A percentile compares a stretch with the other conserved stretches of the same genome.
Conservation (phyloP, 2,113 vertebrate species). For the Hemibagrus wyckioides region DNA sequence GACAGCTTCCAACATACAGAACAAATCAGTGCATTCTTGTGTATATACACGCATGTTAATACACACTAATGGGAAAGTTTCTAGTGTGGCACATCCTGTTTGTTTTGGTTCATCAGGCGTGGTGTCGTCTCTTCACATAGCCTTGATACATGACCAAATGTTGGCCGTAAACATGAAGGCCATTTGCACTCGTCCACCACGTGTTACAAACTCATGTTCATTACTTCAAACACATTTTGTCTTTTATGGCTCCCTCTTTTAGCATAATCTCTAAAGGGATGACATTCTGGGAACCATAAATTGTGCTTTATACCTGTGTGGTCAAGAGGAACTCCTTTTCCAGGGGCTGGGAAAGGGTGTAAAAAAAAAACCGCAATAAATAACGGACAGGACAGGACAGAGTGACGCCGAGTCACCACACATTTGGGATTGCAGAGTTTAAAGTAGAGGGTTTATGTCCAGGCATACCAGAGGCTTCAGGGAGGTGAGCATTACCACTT, state of each 20-base stretch:
- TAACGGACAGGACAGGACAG: background rate
- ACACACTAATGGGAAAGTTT: background rate
- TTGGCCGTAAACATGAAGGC: background rate
- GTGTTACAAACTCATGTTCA: background rate
- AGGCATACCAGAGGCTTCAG: conserved; percentile 24
- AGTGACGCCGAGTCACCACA: background rate
- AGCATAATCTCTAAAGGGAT: background rate
- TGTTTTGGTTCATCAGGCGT: background rate
- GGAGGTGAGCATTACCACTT: conserved; percentile 5
- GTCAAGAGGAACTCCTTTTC: background rate
- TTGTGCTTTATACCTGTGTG: conserved; percentile 18
- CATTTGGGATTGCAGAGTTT: background rate
- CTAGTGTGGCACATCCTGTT: background rate
- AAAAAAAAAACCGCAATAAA: conserved; percentile 4
- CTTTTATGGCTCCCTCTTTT: conserved; percentile 32
- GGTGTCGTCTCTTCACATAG: background rate
- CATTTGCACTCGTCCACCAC: background rate
- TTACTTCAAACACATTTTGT: conserved; percentile 40
- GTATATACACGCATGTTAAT: too few species aligned
- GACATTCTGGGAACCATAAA: conserved; percentile 3
- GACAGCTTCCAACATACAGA: background rate
- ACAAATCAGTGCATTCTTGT: background rate
- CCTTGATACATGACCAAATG: background rate
- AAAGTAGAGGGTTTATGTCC: conserved; percentile 21
- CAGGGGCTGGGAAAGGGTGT: background rate